These are phyloP conservation scores for Petrocephalus schoutedeni DNA, from an alignment of 2,797 vertebrate species.

Conservation along the genomic window DNA sequence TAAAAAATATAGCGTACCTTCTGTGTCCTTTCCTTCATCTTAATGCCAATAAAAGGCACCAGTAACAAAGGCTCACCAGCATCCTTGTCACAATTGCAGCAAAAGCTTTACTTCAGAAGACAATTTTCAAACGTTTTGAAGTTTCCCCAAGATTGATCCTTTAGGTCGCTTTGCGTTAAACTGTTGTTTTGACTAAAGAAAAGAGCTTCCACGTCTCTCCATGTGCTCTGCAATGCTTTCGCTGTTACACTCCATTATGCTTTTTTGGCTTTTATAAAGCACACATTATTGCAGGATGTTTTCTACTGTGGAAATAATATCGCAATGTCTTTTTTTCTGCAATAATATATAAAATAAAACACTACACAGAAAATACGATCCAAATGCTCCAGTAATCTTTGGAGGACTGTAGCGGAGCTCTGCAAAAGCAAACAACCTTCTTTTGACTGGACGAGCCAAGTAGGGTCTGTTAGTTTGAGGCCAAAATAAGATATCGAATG, in stretches of 20 bases:
- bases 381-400: neutral
- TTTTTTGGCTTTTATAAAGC: neutral
- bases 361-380: conserved; percentile 6
- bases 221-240: neutral
- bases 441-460: neutral
- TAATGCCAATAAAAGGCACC: neutral
- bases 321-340: conserved; percentile 1
- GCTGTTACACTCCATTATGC: neutral
- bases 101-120: neutral
- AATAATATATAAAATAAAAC: conserved; percentile 17
- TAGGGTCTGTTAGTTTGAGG: neutral
- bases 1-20: neutral
- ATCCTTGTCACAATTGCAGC: neutral
- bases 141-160: neutral
- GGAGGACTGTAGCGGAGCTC: conserved; percentile 11
- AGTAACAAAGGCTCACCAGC: neutral
- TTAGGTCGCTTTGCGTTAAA: neutral
- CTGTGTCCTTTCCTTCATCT: neutral
- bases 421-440: conserved; percentile 8
- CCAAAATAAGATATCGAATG: neutral
- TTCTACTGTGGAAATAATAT: conserved; percentile 1
- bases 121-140: neutral
- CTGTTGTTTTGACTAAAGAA: neutral
- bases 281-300: neutral
- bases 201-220: neutral